phyloP scores from a whole-genome alignment of 2,113 vertebrate genomes.

The Eudyptes chrysolophus region DNA sequence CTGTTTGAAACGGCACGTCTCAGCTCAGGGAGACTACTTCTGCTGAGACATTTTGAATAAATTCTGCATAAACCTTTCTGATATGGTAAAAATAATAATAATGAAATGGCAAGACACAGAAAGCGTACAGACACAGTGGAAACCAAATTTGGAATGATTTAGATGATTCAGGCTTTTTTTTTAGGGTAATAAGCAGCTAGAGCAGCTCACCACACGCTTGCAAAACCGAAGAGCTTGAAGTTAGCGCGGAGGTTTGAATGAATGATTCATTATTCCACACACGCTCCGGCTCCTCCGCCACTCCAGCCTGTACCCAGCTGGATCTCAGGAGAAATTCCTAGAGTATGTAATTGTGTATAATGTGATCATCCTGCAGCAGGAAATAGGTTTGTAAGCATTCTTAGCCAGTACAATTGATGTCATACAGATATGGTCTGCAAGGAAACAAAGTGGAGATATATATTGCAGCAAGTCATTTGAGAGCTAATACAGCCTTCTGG shows the following conservation, averaged over 20 bases:
- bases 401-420: slow-evolving; percentile 43
- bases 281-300: background rate
- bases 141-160: background rate
- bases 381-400: slow-evolving; percentile 43
- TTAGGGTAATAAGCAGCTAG: background rate
- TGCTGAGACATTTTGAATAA: background rate
- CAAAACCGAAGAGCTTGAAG: background rate
- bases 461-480: background rate
- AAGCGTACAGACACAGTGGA: background rate
- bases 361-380: slow-evolving; percentile 34
- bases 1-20: background rate
- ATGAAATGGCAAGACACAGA: background rate
- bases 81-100: background rate
- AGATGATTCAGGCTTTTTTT: slow-evolving; percentile 12
- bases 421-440: background rate
- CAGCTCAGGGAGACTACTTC: background rate
- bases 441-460: background rate
- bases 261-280: slow-evolving; percentile 3
- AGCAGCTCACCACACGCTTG: background rate
- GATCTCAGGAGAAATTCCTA: slow-evolving; percentile 53
- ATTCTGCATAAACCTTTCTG: background rate
- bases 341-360: slow-evolving; percentile 45
- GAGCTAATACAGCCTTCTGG: background rate
- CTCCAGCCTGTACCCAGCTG: slow-evolving; percentile 26
- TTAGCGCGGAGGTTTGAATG: background rate